phyloP scores from a whole-genome alignment of 2,888 invertebrate genomes.

The Leptogaster cylindrica region DNA sequence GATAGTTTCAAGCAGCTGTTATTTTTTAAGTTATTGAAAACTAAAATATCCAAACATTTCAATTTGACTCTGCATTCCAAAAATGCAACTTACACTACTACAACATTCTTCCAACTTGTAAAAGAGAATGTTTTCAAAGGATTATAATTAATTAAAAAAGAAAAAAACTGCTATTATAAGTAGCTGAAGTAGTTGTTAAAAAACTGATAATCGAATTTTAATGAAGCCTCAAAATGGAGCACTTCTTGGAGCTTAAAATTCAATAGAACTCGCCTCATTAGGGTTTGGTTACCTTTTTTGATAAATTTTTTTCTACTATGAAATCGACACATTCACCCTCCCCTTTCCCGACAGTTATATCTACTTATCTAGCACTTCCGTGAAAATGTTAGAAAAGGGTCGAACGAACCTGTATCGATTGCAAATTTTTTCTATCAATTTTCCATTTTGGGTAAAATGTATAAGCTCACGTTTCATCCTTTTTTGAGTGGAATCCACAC shows the following conservation, averaged over 20 bases:
- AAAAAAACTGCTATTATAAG: no score
- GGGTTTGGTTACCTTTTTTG: not conserved
- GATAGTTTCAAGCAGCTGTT: no score
- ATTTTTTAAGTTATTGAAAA: no score
- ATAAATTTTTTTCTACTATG: constrained; percentile 4
- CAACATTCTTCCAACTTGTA: no score
- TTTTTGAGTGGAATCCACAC: not conserved
- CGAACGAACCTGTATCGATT: constrained; percentile 3
- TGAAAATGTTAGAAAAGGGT: not conserved
- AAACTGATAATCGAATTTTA: constrained; percentile 41
- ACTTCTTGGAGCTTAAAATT: constrained; percentile 19
- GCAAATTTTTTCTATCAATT: constrained; percentile 28
- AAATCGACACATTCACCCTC: not conserved
- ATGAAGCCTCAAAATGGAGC: constrained; percentile 11
- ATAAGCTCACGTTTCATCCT: constrained; percentile 28
- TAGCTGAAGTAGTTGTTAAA: no score
- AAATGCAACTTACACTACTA: no score
- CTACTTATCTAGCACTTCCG: constrained; percentile 5
- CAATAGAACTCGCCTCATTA: constrained; percentile 21
- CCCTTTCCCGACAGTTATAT: not conserved
- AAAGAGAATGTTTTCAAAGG: no score
- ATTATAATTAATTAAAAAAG: no score
- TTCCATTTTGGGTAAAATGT: constrained; percentile 18
- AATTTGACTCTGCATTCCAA: no score
- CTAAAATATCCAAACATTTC: no score